Percentiles rank a stretch among this genome's conserved stretches.
phyloP scores from a whole-genome alignment of 2,113 vertebrate species.

The Microcebus griseorufus region DNA sequence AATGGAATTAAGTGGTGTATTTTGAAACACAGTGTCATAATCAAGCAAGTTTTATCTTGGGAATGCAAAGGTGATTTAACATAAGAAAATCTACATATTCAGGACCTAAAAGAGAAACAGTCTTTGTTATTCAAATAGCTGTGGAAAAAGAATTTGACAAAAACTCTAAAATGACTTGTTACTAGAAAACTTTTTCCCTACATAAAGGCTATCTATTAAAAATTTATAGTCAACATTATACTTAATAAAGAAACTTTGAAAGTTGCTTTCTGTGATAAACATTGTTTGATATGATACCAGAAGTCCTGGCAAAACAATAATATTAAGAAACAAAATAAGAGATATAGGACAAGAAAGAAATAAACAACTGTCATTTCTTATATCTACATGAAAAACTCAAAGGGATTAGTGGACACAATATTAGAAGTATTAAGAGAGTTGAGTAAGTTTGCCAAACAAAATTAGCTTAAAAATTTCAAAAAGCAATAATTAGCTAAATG shows the following conservation, averaged over 20 bases:
- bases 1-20: not conserved
- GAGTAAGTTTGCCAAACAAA: constrained; percentile 7
- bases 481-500: not conserved
- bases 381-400: not conserved
- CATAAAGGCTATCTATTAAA: constrained; percentile 26
- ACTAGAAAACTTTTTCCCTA: not conserved
- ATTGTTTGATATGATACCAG: not conserved
- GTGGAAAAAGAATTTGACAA: not conserved
- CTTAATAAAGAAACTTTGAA: not conserved
- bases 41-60: constrained; percentile 1
- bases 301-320: not conserved
- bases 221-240: not conserved
- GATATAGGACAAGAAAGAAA: not conserved
- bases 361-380: not conserved
- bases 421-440: not conserved
- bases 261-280: not conserved
- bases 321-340: not conserved
- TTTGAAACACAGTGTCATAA: not conserved
- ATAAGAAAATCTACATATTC: not conserved
- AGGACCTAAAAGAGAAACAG: not conserved
- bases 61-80: not conserved
- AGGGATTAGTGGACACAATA: not conserved
- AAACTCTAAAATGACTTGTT: not conserved
- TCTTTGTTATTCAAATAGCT: not conserved
- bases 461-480: not conserved